Evolutionary conservation across 2,888 invertebrate genomes (phyloP).

Genomic region (Unio pictorum): DNA sequence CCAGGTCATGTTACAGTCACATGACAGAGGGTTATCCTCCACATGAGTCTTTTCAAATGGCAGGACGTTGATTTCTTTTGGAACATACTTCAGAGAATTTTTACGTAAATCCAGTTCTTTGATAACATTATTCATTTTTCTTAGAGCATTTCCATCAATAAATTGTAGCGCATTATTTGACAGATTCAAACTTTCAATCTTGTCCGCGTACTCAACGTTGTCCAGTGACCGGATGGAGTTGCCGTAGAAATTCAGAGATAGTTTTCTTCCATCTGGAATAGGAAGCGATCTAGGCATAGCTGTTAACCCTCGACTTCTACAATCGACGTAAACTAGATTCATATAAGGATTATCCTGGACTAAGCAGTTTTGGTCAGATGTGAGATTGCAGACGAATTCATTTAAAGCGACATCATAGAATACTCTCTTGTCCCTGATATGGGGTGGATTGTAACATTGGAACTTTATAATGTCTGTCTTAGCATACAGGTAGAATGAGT

Average conservation of each 20-base stretch:
- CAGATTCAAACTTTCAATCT: conserved; percentile 14
- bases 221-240: conserved; percentile 3
- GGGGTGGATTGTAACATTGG: conserved; percentile 25
- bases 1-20: conserved; percentile 34
- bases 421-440: conserved; percentile 19
- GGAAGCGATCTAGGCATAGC: conserved; percentile 19
- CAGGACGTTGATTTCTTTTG: conserved; percentile 25
- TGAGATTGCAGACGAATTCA: conserved; percentile 34
- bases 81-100: conserved; percentile 15
- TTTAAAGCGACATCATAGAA: conserved; percentile 19
- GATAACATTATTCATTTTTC: conserved; percentile 12
- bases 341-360: conserved; percentile 33
- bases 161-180: conserved; percentile 18
- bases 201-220: conserved; percentile 15
- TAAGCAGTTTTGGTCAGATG: conserved; percentile 19
- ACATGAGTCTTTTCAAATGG: conserved; percentile 16
- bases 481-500: conserved; percentile 27
- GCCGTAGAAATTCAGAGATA: no score
- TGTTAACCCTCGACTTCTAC: conserved; percentile 13
- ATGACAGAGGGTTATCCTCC: conserved; percentile 21
- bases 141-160: conserved; percentile 15
- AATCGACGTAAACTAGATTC: conserved; percentile 24
- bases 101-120: no score
- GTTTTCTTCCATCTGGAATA: no score
- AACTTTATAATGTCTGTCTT: conserved; percentile 16